Base-by-base conservation (phyloP, 2,797 vertebrate genomes). In the Notoglanidium macrostoma region DNA sequence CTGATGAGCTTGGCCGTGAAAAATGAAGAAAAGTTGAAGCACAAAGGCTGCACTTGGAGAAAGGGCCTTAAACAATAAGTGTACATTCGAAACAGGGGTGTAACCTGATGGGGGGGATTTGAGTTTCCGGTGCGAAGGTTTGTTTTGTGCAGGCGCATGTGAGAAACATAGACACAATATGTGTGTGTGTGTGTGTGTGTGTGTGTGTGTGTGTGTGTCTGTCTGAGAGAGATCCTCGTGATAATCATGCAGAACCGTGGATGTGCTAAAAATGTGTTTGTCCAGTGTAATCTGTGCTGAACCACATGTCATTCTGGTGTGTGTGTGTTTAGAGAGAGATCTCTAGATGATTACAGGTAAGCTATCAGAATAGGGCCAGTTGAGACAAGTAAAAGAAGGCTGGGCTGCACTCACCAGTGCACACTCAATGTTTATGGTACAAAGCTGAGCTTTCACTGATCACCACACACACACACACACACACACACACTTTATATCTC, bases 291-390 rank as follows among this genome's bases (percentile, higher is more conserved):
- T 78, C n/a, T 59, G 32, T 79, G 54, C 29, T 79, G 78, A 51
- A 67, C 49, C 14, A 19, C 57, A 73, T 44, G 40, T 83, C 61
- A 72, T 55, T 70, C 29, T 23, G 2, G 54, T 49, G 59, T 82
- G 68, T 78, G 63, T 29, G 54, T 49, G 35, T 55, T 67, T 40
- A 93, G 67, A 92, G 94, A 93, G 57, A 96, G 93, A 97, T 95
- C 95, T 93, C 91, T 96, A 95, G 95, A 96, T 94, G 97, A 98
- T 98, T 97, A 97, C 96, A 96, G 92, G 93, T 93, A 96, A 95
- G 95, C 94, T 95, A 96, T 97, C 96, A 96, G 93, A 93, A 91
- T 91, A 89, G 86, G 26, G 95, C 97, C 95, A 95, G 98, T 95
- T 96, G 93, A 91, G 70, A 97, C 98, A 98, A 14, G 98, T 92